Evolutionary conservation across 2,797 vertebrate species (phyloP), one percentile per base, ranked within the genome.

Genomic region (Ctenopoma kingsleyae): DNA sequence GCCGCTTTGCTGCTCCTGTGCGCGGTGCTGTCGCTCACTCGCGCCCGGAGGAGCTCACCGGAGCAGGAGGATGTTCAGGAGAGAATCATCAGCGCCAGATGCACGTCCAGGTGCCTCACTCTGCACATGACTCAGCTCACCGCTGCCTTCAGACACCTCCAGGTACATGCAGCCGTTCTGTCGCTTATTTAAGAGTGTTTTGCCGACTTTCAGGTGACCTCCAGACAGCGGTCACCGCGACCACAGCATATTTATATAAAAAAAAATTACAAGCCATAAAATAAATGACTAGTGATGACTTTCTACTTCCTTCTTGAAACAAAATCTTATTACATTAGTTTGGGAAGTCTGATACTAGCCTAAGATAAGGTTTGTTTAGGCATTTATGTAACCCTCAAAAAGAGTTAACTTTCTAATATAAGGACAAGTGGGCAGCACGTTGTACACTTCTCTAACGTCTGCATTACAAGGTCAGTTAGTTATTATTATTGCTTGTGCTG

Each of bases 41-140:
- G 75, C 22, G 87, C 80, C 46, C 90, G 86, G 85, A 83, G 86
- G 75, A 88, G 74, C 25, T 80, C 88, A 30, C 75, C 20, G 48
- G 85, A 85, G 62, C 81, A 74, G 41, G 87, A 84, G 69, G 86
- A 87, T 50, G 90, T 88, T 5, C 68, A 83, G 79, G 90, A 90
- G 85, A 89, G 83, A 50, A 68, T 90, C 61, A 66, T 56, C 81
- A 82, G 88, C 67, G 91, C 92, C 53, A 87, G 92, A 80, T 94
- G 93, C 80, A 74, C 91, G 55, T 94, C 93, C 83, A 88, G 91
- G 85, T 94, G 93, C 50, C 87, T 94, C 32, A 86, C 86, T 13
- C 89, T 93, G 70, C 92, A 94, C 83, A 90, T 93, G 89, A 92
- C 90, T 1, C 84, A 91, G 55, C 86, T 94, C 0, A 89, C 85